Evolutionary conservation across 2,113 vertebrate genomes (phyloP).

Genomic region (Falcunculus frontatus): DNA sequence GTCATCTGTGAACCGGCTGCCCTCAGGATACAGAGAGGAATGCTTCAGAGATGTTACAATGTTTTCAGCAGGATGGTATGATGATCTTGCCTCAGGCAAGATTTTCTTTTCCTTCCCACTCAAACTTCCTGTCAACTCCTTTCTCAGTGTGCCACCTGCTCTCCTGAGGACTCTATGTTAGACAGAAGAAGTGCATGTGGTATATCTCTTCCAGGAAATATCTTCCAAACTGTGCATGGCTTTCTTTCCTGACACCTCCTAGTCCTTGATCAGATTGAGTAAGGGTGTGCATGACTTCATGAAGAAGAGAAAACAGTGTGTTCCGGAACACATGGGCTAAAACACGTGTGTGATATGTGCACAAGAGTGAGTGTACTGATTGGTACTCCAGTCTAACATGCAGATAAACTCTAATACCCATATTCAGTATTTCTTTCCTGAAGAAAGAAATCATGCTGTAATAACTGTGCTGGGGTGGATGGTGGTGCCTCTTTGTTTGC

Average conservation of each 20-base stretch:
- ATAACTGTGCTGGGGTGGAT: not conserved
- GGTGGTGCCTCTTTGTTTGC: not conserved
- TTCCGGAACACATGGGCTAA: not conserved
- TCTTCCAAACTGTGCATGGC: not conserved
- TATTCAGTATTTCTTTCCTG: not conserved
- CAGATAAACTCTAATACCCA: not conserved
- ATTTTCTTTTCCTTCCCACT: not conserved
- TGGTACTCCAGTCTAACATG: not conserved
- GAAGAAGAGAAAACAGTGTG: not conserved
- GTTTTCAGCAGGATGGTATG: not conserved
- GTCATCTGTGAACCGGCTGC: not conserved
- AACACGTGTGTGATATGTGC: fast-evolving
- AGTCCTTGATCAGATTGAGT: not conserved
- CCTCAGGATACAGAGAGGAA: not conserved
- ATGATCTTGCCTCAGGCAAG: not conserved
- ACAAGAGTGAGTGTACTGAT: not conserved
- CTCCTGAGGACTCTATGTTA: not conserved
- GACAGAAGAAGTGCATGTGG: not conserved
- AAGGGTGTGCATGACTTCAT: not conserved
- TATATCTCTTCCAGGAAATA: not conserved
- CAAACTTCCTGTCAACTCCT: not conserved
- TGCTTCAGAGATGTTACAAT: not conserved
- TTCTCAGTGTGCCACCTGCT: not conserved
- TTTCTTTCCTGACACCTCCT: not conserved
- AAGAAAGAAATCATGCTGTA: not conserved